Percentiles rank a stretch among this genome's conserved stretches.
These are phyloP conservation scores for Drosophila arizonae DNA, from an alignment of 1,140 invertebrate genomes.

Conservation along the genomic window DNA sequence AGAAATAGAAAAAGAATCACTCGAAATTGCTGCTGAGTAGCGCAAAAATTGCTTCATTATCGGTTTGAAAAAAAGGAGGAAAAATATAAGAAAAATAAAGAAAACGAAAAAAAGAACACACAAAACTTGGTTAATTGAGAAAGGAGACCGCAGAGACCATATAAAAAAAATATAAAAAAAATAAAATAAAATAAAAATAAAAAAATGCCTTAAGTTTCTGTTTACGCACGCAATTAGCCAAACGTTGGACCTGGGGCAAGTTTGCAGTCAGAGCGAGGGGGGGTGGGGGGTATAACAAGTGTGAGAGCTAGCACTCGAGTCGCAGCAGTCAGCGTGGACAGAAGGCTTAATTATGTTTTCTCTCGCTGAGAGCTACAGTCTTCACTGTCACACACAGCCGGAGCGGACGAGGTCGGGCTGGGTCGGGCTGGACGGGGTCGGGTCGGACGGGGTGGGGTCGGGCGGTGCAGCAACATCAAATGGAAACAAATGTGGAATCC, in stretches of 20 bases:
- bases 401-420: no score
- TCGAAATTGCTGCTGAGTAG: not conserved
- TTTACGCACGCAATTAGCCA: no score
- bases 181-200: not conserved
- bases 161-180: not conserved
- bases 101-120: not conserved
- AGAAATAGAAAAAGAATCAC: not conserved
- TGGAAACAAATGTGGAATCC: constrained; percentile 24
- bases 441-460: no score
- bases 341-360: not conserved
- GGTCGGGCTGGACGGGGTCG: no score
- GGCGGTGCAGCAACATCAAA: constrained; percentile 6
- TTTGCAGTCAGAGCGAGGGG: no score
- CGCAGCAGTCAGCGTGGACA: not conserved
- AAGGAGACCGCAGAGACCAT: not conserved
- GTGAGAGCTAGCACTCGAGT: no score
- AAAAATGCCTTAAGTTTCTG: not conserved
- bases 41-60: not conserved
- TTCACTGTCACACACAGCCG: not conserved
- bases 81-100: not conserved
- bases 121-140: not conserved
- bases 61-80: not conserved
- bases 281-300: no score
- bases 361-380: constrained; percentile 1
- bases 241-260: no score